These are phyloP conservation scores for Prunella fulvescens DNA, from an alignment of 2,113 vertebrate species.

Conservation along the genomic window DNA sequence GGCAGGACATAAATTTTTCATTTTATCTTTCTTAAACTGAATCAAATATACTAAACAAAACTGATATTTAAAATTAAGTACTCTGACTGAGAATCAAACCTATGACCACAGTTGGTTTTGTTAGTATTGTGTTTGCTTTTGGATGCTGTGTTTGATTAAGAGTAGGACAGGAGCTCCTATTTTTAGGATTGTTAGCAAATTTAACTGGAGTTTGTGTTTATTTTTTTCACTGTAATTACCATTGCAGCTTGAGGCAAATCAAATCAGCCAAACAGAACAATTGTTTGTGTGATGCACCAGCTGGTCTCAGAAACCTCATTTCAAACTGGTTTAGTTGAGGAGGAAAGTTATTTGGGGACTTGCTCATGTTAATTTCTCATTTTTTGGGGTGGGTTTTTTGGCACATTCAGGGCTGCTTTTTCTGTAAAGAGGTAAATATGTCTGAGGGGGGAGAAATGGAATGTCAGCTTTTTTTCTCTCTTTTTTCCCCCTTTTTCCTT, in stretches of 20 bases:
- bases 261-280: slow-evolving; percentile 13
- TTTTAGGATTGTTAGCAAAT: background rate
- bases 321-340: background rate
- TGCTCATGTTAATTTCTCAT: background rate
- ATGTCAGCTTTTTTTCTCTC: background rate
- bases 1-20: background rate
- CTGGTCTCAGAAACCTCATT: background rate
- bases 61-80: background rate
- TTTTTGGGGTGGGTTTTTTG: background rate
- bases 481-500: background rate
- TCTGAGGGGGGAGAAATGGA: background rate
- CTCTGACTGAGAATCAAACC: background rate
- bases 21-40: background rate
- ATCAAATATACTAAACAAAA: background rate
- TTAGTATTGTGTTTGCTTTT: background rate
- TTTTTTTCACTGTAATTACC: slow-evolving; percentile 9
- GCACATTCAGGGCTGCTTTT: background rate
- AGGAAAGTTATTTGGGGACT: background rate
- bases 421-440: background rate
- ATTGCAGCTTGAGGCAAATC: background rate
- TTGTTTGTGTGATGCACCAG: background rate
- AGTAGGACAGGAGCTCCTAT: background rate
- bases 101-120: background rate
- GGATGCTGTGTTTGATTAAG: background rate
- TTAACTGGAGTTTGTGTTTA: background rate